Evolutionary conservation across 2,113 vertebrate species (phyloP).

Genomic region (Thinocorus orbignyianus): DNA sequence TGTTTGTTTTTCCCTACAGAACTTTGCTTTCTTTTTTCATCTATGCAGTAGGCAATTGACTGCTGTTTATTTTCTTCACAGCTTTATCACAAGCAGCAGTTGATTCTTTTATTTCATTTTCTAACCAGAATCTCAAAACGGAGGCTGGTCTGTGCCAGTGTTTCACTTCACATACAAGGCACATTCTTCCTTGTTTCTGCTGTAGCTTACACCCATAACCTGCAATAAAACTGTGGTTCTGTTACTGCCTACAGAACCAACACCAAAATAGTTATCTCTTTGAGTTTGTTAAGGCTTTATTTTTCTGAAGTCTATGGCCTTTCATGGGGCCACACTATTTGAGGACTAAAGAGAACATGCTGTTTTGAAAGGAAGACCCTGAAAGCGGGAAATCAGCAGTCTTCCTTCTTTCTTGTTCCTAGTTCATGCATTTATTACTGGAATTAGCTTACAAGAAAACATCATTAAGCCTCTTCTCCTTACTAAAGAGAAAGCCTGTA

Average conservation of each 20-base stretch:
- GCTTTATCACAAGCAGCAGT: background rate
- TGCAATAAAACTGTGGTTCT: background rate
- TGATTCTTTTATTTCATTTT: background rate
- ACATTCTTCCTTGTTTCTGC: background rate
- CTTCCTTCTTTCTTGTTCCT: constrained; percentile 17
- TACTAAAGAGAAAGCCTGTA: constrained; percentile 30
- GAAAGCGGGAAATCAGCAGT: constrained; percentile 1
- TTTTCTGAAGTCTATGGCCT: background rate
- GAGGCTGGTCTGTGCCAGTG: background rate
- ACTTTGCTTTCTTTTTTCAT: background rate
- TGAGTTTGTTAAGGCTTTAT: background rate
- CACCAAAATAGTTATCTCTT: background rate
- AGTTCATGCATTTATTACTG: constrained; percentile 55
- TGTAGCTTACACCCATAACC: background rate
- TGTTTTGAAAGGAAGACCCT: constrained; percentile 37
- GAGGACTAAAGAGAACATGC: constrained; percentile 4
- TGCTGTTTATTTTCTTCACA: background rate
- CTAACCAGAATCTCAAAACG: background rate
- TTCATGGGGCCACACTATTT: background rate
- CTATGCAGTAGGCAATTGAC: background rate
- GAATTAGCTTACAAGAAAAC: constrained; percentile 59
- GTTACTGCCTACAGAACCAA: background rate
- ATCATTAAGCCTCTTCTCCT: constrained; percentile 34
- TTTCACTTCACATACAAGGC: background rate
- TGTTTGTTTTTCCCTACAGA: background rate